Evolutionary conservation across 2,113 vertebrate species (phyloP).

Genomic region (Solenodon paradoxus): DNA sequence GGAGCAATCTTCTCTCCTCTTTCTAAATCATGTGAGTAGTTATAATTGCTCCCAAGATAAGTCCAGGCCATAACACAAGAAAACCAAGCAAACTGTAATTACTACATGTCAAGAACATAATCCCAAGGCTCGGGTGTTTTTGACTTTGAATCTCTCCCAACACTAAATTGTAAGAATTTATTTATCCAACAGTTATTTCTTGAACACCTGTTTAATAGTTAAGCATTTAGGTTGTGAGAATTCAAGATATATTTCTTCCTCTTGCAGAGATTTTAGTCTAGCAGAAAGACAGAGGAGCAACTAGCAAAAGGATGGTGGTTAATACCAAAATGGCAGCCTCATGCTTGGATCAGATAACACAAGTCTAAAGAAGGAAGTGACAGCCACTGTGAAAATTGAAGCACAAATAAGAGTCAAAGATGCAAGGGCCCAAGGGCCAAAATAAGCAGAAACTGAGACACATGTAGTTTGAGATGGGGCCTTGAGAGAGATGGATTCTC

Average conservation of each 20-base stretch:
- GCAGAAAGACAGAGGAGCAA: neutral
- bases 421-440: neutral
- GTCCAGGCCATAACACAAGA: neutral
- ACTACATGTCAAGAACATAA: neutral
- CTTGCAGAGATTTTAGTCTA: neutral
- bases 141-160: constrained; percentile 15
- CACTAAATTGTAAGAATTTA: neutral
- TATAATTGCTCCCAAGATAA: neutral
- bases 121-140: neutral
- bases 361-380: neutral
- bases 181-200: neutral
- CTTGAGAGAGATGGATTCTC: neutral
- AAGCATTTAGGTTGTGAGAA: neutral
- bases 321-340: neutral
- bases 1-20: neutral
- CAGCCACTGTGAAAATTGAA: neutral
- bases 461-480: neutral
- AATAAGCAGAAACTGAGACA: neutral
- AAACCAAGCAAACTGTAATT: neutral
- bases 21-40: neutral
- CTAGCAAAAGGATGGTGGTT: neutral
- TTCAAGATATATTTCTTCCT: neutral
- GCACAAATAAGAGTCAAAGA: neutral
- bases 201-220: neutral
- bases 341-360: neutral